Conservation (phyloP, 2,888 invertebrate genomes). For the Mycalesis mineus region DNA sequence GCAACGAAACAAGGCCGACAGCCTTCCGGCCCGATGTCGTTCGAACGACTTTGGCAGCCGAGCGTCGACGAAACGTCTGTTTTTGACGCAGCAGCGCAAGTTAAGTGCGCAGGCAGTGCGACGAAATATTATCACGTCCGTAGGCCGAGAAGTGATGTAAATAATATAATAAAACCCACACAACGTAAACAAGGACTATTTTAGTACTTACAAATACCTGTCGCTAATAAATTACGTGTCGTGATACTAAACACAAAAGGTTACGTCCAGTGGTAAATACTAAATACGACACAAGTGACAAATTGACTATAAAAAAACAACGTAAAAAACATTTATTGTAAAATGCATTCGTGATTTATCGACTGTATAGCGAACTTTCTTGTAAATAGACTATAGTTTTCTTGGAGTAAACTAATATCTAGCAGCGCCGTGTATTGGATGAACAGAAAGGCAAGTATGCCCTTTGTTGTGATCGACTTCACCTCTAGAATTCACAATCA, state of each 20-base stretch:
- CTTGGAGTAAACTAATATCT: conserved; percentile 55
- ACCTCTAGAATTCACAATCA: conserved; percentile 24
- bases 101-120: conserved; percentile 75
- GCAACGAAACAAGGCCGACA: conserved; percentile 31
- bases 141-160: conserved; percentile 72
- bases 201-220: conserved; percentile 42
- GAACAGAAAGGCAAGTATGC: conserved; percentile 73
- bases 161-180: conserved; percentile 54
- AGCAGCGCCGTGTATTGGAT: conserved; percentile 71
- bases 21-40: conserved; percentile 18
- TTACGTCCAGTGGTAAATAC: conserved; percentile 56
- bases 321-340: conserved; percentile 27
- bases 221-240: conserved; percentile 41
- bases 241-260: conserved; percentile 56
- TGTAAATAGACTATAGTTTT: conserved; percentile 49
- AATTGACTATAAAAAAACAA: conserved; percentile 39
- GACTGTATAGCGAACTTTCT: conserved; percentile 44
- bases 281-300: conserved; percentile 66
- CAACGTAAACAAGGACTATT: conserved; percentile 56
- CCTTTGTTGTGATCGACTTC: conserved; percentile 38
- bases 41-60: conserved; percentile 37
- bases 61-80: conserved; percentile 36
- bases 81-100: conserved; percentile 74
- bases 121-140: conserved; percentile 68
- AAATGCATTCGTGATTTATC: conserved; percentile 61